Evolutionary conservation across 2,888 invertebrate genomes (phyloP), one percentile per base, ranked within the genome.

Genomic region (Aquatica leii): DNA sequence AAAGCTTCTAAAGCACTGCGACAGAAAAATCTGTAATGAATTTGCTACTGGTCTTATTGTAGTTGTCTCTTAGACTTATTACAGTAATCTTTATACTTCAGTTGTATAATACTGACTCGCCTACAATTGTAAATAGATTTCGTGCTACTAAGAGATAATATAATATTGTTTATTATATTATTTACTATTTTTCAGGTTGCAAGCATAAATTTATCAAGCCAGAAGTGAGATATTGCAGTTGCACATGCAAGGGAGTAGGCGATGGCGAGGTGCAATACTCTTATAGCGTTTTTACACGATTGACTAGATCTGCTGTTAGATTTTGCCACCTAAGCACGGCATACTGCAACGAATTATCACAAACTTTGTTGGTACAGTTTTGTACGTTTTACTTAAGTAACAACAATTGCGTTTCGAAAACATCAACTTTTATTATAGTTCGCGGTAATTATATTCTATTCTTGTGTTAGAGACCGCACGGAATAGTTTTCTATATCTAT

Each of bases 101-200:
- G 49, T 64, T 60, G 51, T 64, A 64, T 52, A 57, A 60, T 64
- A 55, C 54, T 58, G 53, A 51, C 50, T 65, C 60, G 59, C 61
- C 65, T 62, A 59, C 65, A 59, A 59, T 65, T 21, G 49, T 58
- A 63, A 66, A 68, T 62, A 71, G 73, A 70, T 71, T 67, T 67
- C 71, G 72, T 70, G 71, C 69, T 69, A 66, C 61, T 50, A 55
- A 65, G 65, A 70, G 71, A 73, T 71, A 70, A 69, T 71, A 69
- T 70, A 70, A 70, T 67, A 69, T 69, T 68, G 70, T 68, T 68
- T 70, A 70, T 70, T 71, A 70, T 71, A 72, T 71, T 71, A 71
- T 72, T 73, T 72, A 65, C 68, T 70, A 72, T 71, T 73, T 72
- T 72, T 70, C 70, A 66, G 56, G 65, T 69, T 70, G 70, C 72